Conservation (phyloP, 2,113 vertebrate species). For the Anhinga anhinga region DNA sequence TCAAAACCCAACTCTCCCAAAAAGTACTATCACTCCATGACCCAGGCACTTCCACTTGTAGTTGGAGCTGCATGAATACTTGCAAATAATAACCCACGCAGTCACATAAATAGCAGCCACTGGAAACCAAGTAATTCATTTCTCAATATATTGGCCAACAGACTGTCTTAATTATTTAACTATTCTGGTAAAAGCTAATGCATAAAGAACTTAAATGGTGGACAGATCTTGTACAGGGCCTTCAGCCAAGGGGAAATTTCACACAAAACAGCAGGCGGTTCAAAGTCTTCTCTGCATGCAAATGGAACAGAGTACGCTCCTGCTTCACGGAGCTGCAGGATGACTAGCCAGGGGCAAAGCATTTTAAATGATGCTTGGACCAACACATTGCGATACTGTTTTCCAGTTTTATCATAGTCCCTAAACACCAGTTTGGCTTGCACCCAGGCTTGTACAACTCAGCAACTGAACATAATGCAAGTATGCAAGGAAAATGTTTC, state of each 20-base stretch:
- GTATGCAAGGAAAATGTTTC: background rate
- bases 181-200: constrained; percentile 53
- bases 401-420: background rate
- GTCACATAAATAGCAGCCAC: background rate
- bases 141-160: background rate
- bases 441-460: background rate
- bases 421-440: background rate
- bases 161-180: constrained; percentile 45
- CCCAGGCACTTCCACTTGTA: background rate
- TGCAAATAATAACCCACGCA: background rate
- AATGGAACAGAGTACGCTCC: background rate
- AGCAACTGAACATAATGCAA: background rate
- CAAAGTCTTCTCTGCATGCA: constrained; percentile 9
- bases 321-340: background rate
- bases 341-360: background rate
- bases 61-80: background rate
- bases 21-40: background rate
- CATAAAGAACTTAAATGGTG: constrained; percentile 11
- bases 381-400: background rate
- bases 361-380: background rate
- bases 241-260: constrained; percentile 22
- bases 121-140: constrained; percentile 3
- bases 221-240: background rate
- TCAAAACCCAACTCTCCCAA: background rate
- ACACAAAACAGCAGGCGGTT: background rate